phyloP scores from a whole-genome alignment of 2,888 invertebrate genomes.

The Antheraea yamamai region DNA sequence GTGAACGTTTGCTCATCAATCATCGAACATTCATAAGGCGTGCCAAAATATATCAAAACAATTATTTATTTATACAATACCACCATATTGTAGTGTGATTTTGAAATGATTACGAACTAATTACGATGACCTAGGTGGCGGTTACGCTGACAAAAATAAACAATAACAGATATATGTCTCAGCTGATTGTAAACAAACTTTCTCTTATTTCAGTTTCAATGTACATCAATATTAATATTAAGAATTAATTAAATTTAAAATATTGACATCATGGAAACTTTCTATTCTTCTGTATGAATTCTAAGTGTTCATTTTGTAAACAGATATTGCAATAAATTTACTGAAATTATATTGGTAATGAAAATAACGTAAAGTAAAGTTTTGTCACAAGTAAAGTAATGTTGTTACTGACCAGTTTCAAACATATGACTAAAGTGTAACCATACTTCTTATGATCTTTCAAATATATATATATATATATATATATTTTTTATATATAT shows the following conservation, averaged over 20 bases:
- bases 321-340: neutral
- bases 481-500: too few species aligned
- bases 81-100: constrained; percentile 25
- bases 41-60: constrained; percentile 26
- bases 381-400: neutral
- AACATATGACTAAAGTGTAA: neutral
- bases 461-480: too few species aligned
- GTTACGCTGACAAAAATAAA: constrained; percentile 31
- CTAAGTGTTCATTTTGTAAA: neutral
- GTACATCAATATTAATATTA: neutral
- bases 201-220: too few species aligned
- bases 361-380: neutral
- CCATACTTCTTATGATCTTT: neutral
- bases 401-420: neutral
- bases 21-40: constrained; percentile 28
- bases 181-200: constrained; percentile 8
- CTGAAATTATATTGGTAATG: neutral
- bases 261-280: neutral
- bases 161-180: constrained; percentile 16
- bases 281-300: neutral
- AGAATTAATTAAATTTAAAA: neutral
- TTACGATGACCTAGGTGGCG: constrained; percentile 35
- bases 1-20: constrained; percentile 45
- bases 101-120: constrained; percentile 29
- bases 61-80: constrained; percentile 23